Evolutionary conservation across 2,797 vertebrate genomes (phyloP).

Genomic region (Pseudocheirus occidentalis): DNA sequence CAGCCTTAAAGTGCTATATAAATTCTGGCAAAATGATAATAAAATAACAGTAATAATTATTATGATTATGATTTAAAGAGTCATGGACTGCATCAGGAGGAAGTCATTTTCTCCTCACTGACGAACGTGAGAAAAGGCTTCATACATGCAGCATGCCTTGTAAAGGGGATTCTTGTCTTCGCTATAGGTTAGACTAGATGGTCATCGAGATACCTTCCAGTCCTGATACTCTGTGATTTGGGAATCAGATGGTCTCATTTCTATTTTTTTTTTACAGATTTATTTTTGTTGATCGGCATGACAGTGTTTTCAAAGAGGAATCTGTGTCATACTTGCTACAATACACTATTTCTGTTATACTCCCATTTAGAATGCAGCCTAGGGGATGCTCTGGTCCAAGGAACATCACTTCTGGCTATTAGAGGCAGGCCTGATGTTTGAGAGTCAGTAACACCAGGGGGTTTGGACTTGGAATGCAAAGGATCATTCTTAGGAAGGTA

Average conservation of each 20-base stretch:
- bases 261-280: background rate
- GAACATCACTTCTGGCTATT: background rate
- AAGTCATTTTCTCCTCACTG: background rate
- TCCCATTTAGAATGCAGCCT: background rate
- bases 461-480: background rate
- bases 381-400: background rate
- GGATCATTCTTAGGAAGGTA: background rate
- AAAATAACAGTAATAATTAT: background rate
- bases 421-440: background rate
- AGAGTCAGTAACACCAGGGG: background rate
- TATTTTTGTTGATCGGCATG: background rate
- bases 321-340: background rate
- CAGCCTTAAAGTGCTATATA: background rate
- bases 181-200: background rate
- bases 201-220: background rate
- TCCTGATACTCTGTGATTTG: background rate
- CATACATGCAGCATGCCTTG: background rate
- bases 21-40: background rate
- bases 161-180: background rate
- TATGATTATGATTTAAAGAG: background rate
- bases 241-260: background rate
- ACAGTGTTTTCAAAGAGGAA: background rate
- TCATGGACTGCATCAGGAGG: background rate
- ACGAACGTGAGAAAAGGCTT: background rate
- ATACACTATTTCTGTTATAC: background rate